Evolutionary conservation across 2,113 vertebrate species (phyloP).

Genomic region (Paramormyrops kingsleyae): DNA sequence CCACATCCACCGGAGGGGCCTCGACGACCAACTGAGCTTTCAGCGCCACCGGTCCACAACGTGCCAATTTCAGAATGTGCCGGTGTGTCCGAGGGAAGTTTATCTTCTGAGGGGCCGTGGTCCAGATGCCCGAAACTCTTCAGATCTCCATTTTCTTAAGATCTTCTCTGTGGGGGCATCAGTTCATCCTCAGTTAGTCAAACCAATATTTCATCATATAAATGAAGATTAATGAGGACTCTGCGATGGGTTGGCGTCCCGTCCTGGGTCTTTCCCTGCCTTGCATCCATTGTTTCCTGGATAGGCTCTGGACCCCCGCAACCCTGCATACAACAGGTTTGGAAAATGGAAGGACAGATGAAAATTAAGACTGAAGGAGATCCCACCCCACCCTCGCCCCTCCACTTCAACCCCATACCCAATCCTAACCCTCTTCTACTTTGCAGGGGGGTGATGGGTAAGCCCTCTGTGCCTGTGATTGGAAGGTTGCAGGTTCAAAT

Average conservation of each 20-base stretch:
- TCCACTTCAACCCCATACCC: not conserved
- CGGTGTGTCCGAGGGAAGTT: not conserved
- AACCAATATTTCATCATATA: not conserved
- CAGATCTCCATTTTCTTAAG: not conserved
- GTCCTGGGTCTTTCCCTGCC: not conserved
- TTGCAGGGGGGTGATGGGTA: not conserved
- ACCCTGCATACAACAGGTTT: not conserved
- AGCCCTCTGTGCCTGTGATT: not conserved
- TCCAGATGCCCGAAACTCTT: not conserved
- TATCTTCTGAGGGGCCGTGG: not conserved
- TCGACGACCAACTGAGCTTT: not conserved
- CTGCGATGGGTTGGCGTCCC: not conserved
- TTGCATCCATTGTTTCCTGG: not conserved
- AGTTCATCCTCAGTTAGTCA: not conserved
- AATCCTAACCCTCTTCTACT: not conserved
- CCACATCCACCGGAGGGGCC: not conserved
- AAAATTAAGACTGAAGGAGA: not conserved
- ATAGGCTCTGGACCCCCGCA: not conserved
- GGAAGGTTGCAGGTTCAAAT: not conserved
- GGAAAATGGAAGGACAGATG: not conserved
- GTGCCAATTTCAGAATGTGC: too few relatives aligned
- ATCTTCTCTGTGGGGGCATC: not conserved
- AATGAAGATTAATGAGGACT: not conserved
- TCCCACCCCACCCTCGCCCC: not conserved
- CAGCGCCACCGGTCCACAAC: too few relatives aligned